Base-by-base conservation (phyloP, 2,113 vertebrate genomes). In the Chaetura pelagica region DNA sequence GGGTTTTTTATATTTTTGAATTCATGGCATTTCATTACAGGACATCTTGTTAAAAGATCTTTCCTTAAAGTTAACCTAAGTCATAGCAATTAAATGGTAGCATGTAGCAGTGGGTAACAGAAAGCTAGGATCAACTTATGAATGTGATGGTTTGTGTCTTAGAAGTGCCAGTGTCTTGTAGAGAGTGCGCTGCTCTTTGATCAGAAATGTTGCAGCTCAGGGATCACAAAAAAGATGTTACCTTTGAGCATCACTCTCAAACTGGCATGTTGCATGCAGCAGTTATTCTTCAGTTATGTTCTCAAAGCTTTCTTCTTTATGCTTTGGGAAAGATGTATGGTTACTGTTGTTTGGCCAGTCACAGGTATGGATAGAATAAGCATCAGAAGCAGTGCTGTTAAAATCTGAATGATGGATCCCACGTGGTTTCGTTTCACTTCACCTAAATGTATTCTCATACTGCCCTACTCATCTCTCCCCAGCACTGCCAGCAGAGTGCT, bases 361-460 rank as follows among this genome's bases (percentile, higher is more conserved):
- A 8, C 32, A 48, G 23, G 10, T 57, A 11, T 27, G 38, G 63
- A 82, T 8, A 82, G 51, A 74, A 19, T 40, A 66, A 74, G 22
- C 71, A 27, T 32, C 30, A 32, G n/a, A 57, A 76, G 30, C n/a
- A 49, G 21, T 19, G 55, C 6, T 34, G 35, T 66, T 73, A 54
- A 32, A 63, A 29, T 49, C 30, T 35, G 29, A 7, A 8, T 57
- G 15, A 26, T 0, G 0, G 17, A 40, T 35, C 27, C 58, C n/a
- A 2, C n/a, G 23, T 38, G 35, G 19, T 81, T 89, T 88, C 14
- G 8, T 21, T 27, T 35, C 54, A 3, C 10, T n/a, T 69, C 51
- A 26, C 6, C 11, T 77, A 26, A 17, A 30, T 44, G 12, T 77
- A 17, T 78, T 64, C 29, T 81, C 6, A 4, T 20, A 8, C 18